Base-by-base conservation (phyloP, 2,797 vertebrate genomes). In the Sebastes taczanowskii region DNA sequence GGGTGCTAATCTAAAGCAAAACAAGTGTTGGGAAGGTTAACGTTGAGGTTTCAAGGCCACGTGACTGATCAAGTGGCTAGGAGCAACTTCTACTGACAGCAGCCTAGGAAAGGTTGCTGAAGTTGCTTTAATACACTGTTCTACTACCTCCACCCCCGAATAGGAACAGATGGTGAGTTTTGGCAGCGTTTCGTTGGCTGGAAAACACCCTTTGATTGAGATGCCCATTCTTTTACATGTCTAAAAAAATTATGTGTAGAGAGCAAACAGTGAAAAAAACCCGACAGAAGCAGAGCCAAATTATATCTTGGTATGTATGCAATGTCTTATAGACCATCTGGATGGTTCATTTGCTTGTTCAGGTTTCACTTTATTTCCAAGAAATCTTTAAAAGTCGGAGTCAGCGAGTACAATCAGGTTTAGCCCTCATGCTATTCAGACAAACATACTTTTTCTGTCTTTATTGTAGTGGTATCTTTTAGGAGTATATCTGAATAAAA, bases 151-250 rank as follows among this genome's bases (percentile, higher is more conserved):
- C 63, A 2, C 61, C 74, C 77, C 32, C 42, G 49, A 86, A 80
- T 38, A 72, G 68, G 89, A 94, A 87, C 94, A 96, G 94, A 95
- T 96, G 95, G 95, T 89, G 56, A 38, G 30, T 78, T 89, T 82
- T 95, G 95, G 94, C 94, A 92, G 75, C 74, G 2, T 65, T 84
- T 84, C 25, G 77, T 90, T 93, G 92, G 91, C 94, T 93, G 90
- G 87, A 87, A 93, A 92, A 90, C 83, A 81, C 72, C 78, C 79
- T 80, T 93, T 91, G 87, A 95, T 94, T 93, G 94, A 95, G 92
- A 89, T 79, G 85, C 90, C 90, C 86, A 88, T 93, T 95, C 91
- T 93, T 92, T 93, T 89, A 85, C 86, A 91, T 92, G 81, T 93
- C 88, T 86, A 83, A 87, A 88, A 52, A 93, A 90, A 88, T 63